Evolutionary conservation across 2,113 vertebrate species (phyloP).

Genomic region (Tyrannus savana): DNA sequence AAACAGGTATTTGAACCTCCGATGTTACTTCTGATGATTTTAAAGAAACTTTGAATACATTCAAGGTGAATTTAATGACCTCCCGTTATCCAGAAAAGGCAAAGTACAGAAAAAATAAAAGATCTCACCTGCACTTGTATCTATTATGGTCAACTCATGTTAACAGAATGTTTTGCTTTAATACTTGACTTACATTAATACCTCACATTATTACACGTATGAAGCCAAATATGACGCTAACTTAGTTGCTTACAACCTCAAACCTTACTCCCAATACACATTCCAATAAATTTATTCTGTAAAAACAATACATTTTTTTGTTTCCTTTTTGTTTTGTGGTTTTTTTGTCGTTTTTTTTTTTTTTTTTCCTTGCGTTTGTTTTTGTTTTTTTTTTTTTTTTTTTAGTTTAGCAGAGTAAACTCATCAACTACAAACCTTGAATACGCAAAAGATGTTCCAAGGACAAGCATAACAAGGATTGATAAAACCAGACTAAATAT

Average conservation of each 20-base stretch:
- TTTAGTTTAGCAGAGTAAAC: constrained; percentile 85
- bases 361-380: constrained; percentile 45
- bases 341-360: not conserved
- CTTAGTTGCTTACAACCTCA: constrained; percentile 80
- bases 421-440: constrained; percentile 92
- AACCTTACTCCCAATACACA: constrained; percentile 85
- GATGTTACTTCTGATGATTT: not conserved
- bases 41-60: constrained; percentile 61
- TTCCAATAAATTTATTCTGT: constrained; percentile 97
- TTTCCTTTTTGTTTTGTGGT: constrained; percentile 60
- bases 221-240: constrained; percentile 82
- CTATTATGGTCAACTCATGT: constrained; percentile 76
- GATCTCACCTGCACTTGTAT: constrained; percentile 75
- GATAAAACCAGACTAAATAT: constrained; percentile 79
- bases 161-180: constrained; percentile 82
- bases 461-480: constrained; percentile 85
- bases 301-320: constrained; percentile 94
- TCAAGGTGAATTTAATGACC: constrained; percentile 63
- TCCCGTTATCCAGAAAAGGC: constrained; percentile 61
- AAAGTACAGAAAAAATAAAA: constrained; percentile 69
- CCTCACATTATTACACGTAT: constrained; percentile 82
- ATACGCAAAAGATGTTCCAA: constrained; percentile 88
- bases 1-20: not conserved
- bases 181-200: constrained; percentile 83
- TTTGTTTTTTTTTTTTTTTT: constrained; percentile 63